phyloP scores from a whole-genome alignment of 2,797 vertebrate genomes.

The Tinamus major region DNA sequence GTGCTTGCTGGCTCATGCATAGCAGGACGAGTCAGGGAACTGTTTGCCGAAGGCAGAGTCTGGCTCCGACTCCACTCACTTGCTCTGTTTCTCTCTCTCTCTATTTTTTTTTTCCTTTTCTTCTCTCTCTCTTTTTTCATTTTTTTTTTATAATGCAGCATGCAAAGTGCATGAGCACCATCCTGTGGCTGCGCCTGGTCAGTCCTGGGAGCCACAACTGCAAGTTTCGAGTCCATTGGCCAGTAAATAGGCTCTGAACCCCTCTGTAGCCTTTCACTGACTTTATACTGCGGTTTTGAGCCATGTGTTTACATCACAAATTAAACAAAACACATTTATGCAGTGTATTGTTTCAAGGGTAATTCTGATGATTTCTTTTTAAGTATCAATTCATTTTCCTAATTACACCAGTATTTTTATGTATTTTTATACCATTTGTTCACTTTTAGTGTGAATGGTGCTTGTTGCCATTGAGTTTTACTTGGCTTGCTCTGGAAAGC shows the following conservation, averaged over 20 bases:
- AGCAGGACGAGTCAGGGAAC: neutral
- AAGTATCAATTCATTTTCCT: neutral
- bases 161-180: conserved; percentile 59
- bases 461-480: neutral
- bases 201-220: neutral
- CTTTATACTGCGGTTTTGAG: neutral
- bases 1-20: neutral
- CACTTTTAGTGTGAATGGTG: neutral
- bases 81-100: too few species aligned
- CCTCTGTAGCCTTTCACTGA: neutral
- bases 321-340: neutral
- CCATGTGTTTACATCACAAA: neutral
- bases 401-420: neutral
- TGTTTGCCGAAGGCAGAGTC: neutral
- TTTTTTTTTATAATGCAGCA: accelerated
- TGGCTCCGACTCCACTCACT: neutral
- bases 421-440: neutral
- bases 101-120: neutral
- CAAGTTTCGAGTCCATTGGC: neutral
- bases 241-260: neutral
- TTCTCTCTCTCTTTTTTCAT: accelerated
- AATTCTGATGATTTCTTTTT: neutral
- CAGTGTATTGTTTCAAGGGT: neutral
- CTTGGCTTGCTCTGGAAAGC: neutral
- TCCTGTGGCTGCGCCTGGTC: conserved; percentile 34